phyloP scores from a whole-genome alignment of 2,888 invertebrate species.

The Liposcelis brunnea region DNA sequence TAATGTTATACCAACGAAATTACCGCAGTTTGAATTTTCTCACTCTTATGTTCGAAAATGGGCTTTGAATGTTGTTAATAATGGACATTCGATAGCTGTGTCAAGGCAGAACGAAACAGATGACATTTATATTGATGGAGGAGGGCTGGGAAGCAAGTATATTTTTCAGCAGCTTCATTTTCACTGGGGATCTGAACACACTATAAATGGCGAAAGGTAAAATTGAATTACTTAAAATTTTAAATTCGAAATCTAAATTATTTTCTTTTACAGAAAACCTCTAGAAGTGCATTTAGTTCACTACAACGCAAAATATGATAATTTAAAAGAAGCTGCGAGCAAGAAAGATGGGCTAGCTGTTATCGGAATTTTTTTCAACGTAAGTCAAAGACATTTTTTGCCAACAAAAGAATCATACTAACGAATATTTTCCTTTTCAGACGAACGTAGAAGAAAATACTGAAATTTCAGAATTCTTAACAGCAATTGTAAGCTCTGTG shows the following conservation, averaged over 20 bases:
- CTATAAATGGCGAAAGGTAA: constrained; percentile 50
- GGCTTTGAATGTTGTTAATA: neutral
- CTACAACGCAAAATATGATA: constrained; percentile 49
- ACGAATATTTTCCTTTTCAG: too few species aligned
- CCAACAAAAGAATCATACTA: too few species aligned
- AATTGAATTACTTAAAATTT: constrained; percentile 18
- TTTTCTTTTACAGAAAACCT: constrained; percentile 36
- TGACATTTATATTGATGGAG: neutral
- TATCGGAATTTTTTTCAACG: constrained; percentile 46
- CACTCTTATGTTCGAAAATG: neutral
- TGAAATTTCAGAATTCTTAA: too few species aligned
- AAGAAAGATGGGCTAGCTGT: constrained; percentile 53
- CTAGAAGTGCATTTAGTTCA: constrained; percentile 68
- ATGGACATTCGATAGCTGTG: neutral
- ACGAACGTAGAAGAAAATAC: neutral
- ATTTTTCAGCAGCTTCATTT: constrained; percentile 65
- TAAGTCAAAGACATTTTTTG: constrained; percentile 20
- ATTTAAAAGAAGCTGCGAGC: constrained; percentile 42
- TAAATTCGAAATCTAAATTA: neutral
- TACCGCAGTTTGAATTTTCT: neutral
- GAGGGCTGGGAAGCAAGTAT: constrained; percentile 34
- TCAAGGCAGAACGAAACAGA: neutral
- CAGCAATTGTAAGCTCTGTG: too few species aligned
- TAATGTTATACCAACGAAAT: too few species aligned
- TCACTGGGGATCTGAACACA: constrained; percentile 75